Evolutionary conservation across 2,888 invertebrate species (phyloP), one percentile per base, ranked within the genome.

Genomic region (Aelia acuminata): DNA sequence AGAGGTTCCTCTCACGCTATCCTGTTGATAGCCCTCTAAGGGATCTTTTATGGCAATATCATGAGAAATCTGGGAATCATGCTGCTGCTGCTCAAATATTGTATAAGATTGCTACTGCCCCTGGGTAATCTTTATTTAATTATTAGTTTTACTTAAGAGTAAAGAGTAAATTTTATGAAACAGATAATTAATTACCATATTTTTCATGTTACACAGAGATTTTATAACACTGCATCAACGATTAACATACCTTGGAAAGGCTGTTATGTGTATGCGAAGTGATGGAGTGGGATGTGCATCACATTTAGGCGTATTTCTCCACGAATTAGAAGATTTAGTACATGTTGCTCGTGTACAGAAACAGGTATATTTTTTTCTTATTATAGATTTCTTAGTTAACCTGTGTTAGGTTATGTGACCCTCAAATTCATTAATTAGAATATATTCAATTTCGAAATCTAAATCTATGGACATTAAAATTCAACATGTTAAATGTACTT

Each of bases 31-130:
- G 94, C 48, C 43, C 53, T n/a, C 84, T 89, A 93, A 94, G 96
- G 90, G 97, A 98, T 92, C 93, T 99, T 90, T 93, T 99, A 88
- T 99, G 99, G 99, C 98, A 98, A 92, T 98, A 97, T 92, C 98
- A 99, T 91, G 98, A 99, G 92, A 96, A 96, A 92, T 96, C 96
- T 91, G 96, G 96, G 48, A 97, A 98, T 92, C 99, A 98, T 92
- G 95, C 96, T 1, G 96, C 97, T 18, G 99, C 99, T 2, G 98
- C 99, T 0, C 95, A 96, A 91, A 97, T 99, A 90, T 93, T 99
- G 3, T 96, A 97, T 90, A 96, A 96, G 91, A 94, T 99, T 89
- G 98, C 99, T 7, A 96, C 96, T 35, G 94, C 94, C 91, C 94
- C 94, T 22, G 95, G 95, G 95, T 95, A 92, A 80, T 80, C 15